These are phyloP conservation scores for Hippocampus guttulatus DNA, from an alignment of 2,113 vertebrate genomes.

Conservation along the genomic window DNA sequence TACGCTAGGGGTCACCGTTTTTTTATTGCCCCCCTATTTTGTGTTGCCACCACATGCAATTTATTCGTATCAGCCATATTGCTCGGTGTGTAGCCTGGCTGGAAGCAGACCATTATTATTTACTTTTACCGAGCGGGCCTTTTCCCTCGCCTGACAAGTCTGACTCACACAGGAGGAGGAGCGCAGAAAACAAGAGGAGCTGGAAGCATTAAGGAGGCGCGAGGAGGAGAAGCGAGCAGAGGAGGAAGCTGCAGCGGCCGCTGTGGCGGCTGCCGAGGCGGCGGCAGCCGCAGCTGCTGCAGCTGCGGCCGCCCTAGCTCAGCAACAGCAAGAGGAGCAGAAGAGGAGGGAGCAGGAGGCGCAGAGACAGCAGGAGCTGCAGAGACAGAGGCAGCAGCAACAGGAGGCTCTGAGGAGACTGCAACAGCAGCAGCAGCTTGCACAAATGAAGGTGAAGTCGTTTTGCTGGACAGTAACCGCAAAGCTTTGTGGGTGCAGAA, in stretches of 20 bases:
- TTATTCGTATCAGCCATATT: too few relatives aligned
- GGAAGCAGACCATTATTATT: background rate
- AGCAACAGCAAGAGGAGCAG: conserved; percentile 84
- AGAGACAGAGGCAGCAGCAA: conserved; percentile 83
- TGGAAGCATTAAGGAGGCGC: conserved; percentile 76
- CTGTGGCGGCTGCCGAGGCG: conserved; percentile 67
- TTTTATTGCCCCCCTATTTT: too few relatives aligned
- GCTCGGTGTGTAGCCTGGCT: background rate
- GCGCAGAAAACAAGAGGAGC: conserved; percentile 84
- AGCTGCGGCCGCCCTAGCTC: conserved; percentile 72
- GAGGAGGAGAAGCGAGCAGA: conserved; percentile 73
- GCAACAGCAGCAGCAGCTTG: conserved; percentile 94
- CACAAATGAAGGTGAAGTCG: conserved; percentile 90
- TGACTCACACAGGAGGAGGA: conserved; percentile 81
- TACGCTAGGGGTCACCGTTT: too few relatives aligned
- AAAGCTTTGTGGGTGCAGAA: background rate
- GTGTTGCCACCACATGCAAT: too few relatives aligned
- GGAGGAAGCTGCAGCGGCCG: conserved; percentile 79
- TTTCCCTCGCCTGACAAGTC: background rate
- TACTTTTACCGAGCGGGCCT: background rate
- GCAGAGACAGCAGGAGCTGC: conserved; percentile 74
- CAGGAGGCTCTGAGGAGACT: conserved; percentile 87
- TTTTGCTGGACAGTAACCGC: background rate
- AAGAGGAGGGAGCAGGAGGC: conserved; percentile 85
- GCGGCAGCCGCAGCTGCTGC: conserved; percentile 76